Base-by-base conservation (phyloP, 1,140 invertebrate species). In the fruit fly (Drosophila melanogaster) region DNA sequence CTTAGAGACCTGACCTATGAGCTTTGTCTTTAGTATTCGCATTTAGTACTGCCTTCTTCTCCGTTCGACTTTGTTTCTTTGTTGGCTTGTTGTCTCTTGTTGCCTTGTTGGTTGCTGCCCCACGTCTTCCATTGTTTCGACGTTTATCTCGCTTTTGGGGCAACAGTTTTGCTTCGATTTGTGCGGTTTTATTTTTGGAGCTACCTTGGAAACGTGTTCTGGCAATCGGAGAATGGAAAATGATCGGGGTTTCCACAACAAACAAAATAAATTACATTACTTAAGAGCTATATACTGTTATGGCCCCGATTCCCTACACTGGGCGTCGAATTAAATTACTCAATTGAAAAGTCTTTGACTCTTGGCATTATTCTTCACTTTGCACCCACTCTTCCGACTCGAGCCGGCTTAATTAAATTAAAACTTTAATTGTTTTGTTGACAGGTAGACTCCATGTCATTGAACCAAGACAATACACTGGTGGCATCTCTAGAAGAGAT, bases 1-100 rank as follows among this genome's bases (percentile, higher is more conserved):
- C 83, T 72, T 65, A 64, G 58, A 86, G 79, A 87, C 83, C 83
- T 86, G 83, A 86, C 81, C 81, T 86, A 86, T 87, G 83, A 44
- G 62, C 53, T 75, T 49, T 69, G 58, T 58, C 72, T 56, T 65
- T 33, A 26, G 55, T 24, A 67, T 46, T 40, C 26, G 37, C 38
- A 46, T 58, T 40, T 49, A 38, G 38, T 47, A 56, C 50, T 56
- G 12, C 15, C n/a, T 33, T 17, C 17, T 55, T 74, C 58, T 67
- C 40, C 62, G 30, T 26, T 69, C 30, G 35, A 26, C 35, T 56
- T 47, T 59, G 46, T 44, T 44, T 74, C 57, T 75, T 69, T 71
- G 8, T 47, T 44, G 65, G 22, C 19, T 22, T 22, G 19, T 22
- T 22, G 19, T 22, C 19, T 72, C 50, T 58, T 59, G 46, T 55